Evolutionary conservation across 1,140 invertebrate species (phyloP), one percentile per base, ranked within the genome.

Genomic region (Dendroctonus ponderosae): DNA sequence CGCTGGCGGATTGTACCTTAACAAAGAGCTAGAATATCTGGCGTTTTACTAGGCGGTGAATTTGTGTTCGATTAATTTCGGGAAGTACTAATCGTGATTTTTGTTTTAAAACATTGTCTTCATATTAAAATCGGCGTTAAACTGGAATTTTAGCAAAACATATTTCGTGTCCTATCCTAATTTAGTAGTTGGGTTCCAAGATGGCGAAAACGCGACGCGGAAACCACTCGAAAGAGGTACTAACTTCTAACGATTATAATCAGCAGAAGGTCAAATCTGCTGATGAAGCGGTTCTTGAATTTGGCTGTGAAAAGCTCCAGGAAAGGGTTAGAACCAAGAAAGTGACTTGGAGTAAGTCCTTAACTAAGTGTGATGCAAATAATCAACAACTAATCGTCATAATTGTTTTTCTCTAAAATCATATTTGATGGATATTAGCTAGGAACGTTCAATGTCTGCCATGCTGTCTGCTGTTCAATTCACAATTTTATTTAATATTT

Each of bases 271-370:
- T 63, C 9, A 63, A 41, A 38, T 51, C 40, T 38, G 52, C 50
- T 52, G 54, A 52, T 39, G 50, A 53, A 14, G 15, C 50, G 3
- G 51, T 44, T 5, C 52, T 63, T 43, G 37, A 44, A 3, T 37
- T 51, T 50, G 54, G 41, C 42, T 11, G 39, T 7, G 64, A 50
- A 44, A 66, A 57, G 26, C 26, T 39, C 11, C 61, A 69, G 58
- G 63, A 67, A 51, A 67, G 67, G 44, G 14, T 65, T 9, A 48
- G 67, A 38, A 50, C 70, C 5, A 73, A 73, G 48, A 70, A 49
- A 39, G 72, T 73, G 14, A 71, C 72, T 48, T 73, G 70, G 68
- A 67, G 72, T 73, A 67, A 71, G 72, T 72, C 39, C 12, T 26
- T 26, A 26, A 26, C 26, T 26, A 26, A 26, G 26, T 26, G 1